A percentile compares a stretch with the other conserved stretches of the same genome.
These are phyloP conservation scores for Prunella strophiata DNA, from an alignment of 2,797 vertebrate genomes.

Conservation along the genomic window DNA sequence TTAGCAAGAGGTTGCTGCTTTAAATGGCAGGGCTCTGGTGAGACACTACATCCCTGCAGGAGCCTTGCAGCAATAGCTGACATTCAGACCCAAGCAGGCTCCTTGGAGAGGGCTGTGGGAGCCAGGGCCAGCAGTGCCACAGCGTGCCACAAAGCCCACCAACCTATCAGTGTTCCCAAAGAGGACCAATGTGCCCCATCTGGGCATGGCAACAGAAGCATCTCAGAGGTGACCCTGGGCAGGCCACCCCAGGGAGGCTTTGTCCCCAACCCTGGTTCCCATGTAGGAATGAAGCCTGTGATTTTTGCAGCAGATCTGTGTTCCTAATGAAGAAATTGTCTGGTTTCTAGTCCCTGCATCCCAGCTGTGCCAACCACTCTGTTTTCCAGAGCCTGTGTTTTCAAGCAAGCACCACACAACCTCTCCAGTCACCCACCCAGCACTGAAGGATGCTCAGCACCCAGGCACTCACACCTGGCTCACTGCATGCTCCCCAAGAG, in stretches of 20 bases:
- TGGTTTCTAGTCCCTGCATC: background rate
- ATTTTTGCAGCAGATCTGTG: background rate
- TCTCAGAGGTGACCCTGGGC: background rate
- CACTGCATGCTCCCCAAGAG: background rate
- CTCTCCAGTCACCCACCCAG: background rate
- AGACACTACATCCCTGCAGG: constrained; percentile 12
- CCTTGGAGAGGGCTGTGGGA: background rate
- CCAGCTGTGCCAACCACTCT: accelerated
- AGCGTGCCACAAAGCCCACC: background rate
- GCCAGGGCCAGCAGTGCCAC: background rate
- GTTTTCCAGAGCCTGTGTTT: background rate
- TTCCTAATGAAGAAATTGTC: background rate
- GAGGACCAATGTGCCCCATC: background rate
- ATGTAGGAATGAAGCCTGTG: background rate
- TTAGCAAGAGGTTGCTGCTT: constrained; percentile 21
- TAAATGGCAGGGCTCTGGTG: constrained; percentile 23
- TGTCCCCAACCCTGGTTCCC: background rate
- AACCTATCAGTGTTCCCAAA: background rate
- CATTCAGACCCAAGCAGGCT: background rate
- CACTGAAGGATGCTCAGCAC: background rate
- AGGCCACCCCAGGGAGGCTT: background rate
- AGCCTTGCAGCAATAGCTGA: constrained; percentile 50
- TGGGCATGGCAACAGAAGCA: background rate
- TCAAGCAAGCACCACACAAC: background rate
- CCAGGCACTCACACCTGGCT: accelerated